Percentiles rank a stretch among this genome's conserved stretches.
Evolutionary conservation across 2,888 invertebrate species (phyloP).

Genomic region (Ischnus inquisitorius): DNA sequence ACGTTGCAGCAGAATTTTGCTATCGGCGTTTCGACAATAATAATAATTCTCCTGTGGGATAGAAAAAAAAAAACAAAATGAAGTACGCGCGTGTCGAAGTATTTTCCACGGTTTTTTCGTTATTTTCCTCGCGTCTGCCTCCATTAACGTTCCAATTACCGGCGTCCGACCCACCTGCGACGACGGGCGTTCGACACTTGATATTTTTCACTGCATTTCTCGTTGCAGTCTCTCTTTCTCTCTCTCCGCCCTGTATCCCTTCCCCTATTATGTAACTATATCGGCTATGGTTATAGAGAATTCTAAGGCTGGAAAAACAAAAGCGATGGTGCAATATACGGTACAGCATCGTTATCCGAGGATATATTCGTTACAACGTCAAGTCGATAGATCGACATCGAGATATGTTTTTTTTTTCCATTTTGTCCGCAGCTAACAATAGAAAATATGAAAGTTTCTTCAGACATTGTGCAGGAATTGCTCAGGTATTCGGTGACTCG

Average conservation of each 20-base stretch:
- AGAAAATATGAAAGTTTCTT: neutral
- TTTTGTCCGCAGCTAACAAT: neutral
- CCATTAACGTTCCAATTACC: constrained; percentile 78
- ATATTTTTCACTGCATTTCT: constrained; percentile 18
- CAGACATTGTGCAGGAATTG: neutral
- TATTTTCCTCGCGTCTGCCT: constrained; percentile 68
- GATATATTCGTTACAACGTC: constrained; percentile 20
- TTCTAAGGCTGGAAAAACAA: neutral
- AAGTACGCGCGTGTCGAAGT: constrained; percentile 27
- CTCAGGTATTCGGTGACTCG: neutral
- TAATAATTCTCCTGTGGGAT: constrained; percentile 38
- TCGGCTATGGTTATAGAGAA: neutral
- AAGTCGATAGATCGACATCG: neutral
- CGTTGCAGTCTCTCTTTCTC: neutral
- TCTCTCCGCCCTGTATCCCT: neutral
- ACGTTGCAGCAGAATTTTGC: constrained; percentile 51
- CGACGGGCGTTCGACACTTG: constrained; percentile 58
- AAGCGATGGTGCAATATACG: neutral
- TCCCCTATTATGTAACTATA: neutral
- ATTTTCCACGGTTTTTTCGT: constrained; percentile 64
- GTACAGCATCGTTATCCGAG: constrained; percentile 2
- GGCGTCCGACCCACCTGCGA: constrained; percentile 73
- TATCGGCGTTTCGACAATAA: constrained; percentile 52
- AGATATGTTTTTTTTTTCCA: constrained; percentile 1
- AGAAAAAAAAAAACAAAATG: constrained; percentile 37